phyloP scores from a whole-genome alignment of 2,113 vertebrate genomes.

The Edolisoma coerulescens region DNA sequence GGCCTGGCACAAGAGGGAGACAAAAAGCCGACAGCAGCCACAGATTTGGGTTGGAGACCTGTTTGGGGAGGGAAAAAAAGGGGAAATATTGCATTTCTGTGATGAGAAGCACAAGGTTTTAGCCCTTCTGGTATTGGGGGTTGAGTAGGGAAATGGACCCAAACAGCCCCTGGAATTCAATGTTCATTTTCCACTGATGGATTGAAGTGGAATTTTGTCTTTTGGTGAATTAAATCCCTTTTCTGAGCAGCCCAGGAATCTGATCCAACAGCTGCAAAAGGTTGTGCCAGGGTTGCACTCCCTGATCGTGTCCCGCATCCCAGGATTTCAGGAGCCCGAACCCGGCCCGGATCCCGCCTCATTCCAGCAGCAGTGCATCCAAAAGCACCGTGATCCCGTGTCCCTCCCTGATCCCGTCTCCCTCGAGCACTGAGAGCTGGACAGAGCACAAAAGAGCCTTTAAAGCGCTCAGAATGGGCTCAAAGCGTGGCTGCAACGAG shows the following conservation, averaged over 20 bases:
- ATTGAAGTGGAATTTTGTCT: background rate
- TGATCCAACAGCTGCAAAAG: background rate
- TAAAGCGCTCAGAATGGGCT: background rate
- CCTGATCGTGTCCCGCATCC: background rate
- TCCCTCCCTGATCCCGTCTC: background rate
- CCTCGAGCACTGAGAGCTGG: background rate
- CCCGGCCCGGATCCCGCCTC: rapidly evolving
- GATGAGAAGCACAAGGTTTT: background rate
- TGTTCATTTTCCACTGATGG: background rate
- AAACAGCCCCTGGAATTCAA: background rate
- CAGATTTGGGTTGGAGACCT: background rate
- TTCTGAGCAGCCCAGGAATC: background rate
- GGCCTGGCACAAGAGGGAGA: slow-evolving; percentile 2
- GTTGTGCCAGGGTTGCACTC: background rate
- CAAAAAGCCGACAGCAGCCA: background rate
- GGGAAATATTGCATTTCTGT: background rate
- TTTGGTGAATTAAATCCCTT: background rate
- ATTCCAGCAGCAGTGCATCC: background rate
- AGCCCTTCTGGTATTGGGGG: background rate
- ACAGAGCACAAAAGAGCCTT: background rate
- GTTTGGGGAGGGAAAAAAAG: background rate
- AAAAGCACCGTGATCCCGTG: rapidly evolving
- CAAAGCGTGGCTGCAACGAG: background rate
- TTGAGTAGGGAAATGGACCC: background rate
- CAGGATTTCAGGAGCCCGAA: background rate